phyloP scores from a whole-genome alignment of 1,140 invertebrate species.

The Coptotermes formosanus region DNA sequence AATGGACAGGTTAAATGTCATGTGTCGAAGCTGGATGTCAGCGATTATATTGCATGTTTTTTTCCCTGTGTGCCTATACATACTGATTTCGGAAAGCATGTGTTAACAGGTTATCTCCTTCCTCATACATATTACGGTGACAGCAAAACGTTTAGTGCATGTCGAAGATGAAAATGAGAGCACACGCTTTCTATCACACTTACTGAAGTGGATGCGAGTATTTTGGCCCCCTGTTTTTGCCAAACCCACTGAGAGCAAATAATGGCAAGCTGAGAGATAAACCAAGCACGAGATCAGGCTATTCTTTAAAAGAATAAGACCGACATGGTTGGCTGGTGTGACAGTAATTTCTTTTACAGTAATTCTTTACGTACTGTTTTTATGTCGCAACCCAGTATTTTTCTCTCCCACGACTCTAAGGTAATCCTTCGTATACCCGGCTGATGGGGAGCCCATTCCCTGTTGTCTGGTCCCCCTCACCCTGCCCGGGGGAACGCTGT shows the following conservation, averaged over 20 bases:
- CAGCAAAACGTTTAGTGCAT: too few species aligned
- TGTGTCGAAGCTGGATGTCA: too few species aligned
- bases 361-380: neutral
- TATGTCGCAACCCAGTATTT: neutral
- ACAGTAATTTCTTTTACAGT: constrained; percentile 15
- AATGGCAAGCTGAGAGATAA: neutral
- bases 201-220: too few species aligned
- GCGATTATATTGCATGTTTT: too few species aligned
- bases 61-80: too few species aligned
- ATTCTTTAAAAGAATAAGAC: constrained; percentile 14
- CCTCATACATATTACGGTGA: too few species aligned
- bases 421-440: constrained; percentile 1
- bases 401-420: neutral
- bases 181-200: too few species aligned
- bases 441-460: neutral
- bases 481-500: neutral
- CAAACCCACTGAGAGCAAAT: neutral
- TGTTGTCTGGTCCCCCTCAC: neutral
- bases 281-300: neutral
- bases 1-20: too few species aligned
- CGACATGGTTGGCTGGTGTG: neutral
- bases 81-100: too few species aligned
- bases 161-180: too few species aligned
- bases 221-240: neutral
- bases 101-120: too few species aligned